Percentiles rank a stretch among this genome's conserved stretches.
These are phyloP conservation scores for Caradrina kadenii DNA, from an alignment of 2,888 invertebrate species.

Conservation along the genomic window DNA sequence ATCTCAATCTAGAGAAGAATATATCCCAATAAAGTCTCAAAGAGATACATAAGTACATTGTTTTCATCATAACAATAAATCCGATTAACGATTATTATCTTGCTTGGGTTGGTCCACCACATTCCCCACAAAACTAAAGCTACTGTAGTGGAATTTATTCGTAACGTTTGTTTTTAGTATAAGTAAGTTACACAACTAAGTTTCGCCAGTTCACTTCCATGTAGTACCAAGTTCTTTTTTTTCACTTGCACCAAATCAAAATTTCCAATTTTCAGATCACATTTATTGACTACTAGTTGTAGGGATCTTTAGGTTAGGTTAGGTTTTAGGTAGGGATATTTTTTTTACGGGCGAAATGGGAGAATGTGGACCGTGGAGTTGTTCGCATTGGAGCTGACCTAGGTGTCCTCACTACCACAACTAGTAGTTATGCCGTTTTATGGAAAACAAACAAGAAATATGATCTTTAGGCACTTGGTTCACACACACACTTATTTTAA, in stretches of 20 bases:
- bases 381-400: neutral
- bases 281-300: neutral
- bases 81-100: conserved; percentile 17
- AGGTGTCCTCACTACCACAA: neutral
- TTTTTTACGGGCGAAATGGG: neutral
- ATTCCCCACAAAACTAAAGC: conserved; percentile 7
- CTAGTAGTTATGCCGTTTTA: neutral
- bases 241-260: neutral
- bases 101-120: neutral
- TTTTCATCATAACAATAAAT: conserved; percentile 40
- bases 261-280: neutral
- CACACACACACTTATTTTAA: neutral
- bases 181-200: neutral
- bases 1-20: conserved; percentile 5
- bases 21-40: neutral
- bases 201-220: conserved; percentile 1
- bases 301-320: no score
- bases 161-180: conserved; percentile 1
- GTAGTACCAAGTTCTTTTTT: neutral
- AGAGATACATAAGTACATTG: conserved; percentile 16
- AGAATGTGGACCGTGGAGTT: neutral
- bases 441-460: conserved; percentile 13
- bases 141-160: conserved; percentile 8
- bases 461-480: neutral
- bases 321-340: no score